phyloP scores from a whole-genome alignment of 2,113 vertebrate genomes.

The Carollia perspicillata region DNA sequence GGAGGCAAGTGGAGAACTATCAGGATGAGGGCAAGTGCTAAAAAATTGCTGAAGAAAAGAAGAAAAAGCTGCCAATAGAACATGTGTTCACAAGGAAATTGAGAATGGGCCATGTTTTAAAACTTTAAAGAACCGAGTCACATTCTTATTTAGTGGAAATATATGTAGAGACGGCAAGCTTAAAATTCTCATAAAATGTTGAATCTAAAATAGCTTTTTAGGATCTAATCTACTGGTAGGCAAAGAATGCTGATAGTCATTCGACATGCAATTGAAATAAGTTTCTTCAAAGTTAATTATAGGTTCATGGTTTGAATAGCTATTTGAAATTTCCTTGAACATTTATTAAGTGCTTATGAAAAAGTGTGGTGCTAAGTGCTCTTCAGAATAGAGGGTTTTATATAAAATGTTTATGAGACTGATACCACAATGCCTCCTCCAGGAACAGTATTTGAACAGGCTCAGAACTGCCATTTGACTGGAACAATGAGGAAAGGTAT shows the following conservation, averaged over 20 bases:
- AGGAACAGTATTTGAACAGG: background rate
- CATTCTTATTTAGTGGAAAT: background rate
- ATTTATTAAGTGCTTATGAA: background rate
- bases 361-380: background rate
- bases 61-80: background rate
- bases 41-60: background rate
- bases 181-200: background rate
- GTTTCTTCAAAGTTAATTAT: constrained; percentile 23
- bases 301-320: background rate
- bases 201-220: background rate
- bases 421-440: background rate
- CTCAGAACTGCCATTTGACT: background rate
- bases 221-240: background rate
- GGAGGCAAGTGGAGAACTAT: background rate
- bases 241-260: background rate
- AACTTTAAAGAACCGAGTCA: background rate
- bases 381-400: background rate
- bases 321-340: background rate
- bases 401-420: background rate
- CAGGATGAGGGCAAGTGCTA: background rate
- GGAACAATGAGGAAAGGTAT: background rate
- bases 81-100: background rate
- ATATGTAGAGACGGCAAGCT: background rate
- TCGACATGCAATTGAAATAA: constrained; percentile 31
- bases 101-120: background rate